phyloP scores from a whole-genome alignment of 2,113 vertebrate species.

The Lophochroa leadbeateri region DNA sequence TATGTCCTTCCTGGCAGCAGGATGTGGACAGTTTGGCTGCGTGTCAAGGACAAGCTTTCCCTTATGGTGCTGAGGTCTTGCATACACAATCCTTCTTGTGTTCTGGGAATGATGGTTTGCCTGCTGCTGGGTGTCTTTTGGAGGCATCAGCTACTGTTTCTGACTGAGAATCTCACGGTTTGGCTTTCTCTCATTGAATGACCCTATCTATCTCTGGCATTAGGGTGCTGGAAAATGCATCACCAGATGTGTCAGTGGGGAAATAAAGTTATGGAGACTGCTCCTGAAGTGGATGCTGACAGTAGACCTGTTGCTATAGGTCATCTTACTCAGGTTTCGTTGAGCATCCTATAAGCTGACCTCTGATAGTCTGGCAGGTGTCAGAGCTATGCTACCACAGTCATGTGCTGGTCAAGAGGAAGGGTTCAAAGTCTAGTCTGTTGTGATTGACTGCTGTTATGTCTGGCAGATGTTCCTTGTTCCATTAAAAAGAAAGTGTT shows the following conservation, averaged over 20 bases:
- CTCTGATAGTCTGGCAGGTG: background rate
- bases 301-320: background rate
- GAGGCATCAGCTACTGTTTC: background rate
- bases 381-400: background rate
- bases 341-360: background rate
- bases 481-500: slow-evolving; percentile 59
- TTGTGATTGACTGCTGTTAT: slow-evolving; percentile 60
- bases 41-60: background rate
- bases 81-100: background rate
- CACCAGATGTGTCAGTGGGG: background rate
- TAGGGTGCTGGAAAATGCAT: background rate
- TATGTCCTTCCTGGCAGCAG: background rate
- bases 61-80: background rate
- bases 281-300: background rate
- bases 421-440: slow-evolving; percentile 33
- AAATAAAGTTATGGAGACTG: background rate
- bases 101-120: background rate
- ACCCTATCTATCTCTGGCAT: background rate
- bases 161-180: background rate
- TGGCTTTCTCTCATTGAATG: background rate
- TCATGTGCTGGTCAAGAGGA: background rate
- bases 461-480: slow-evolving; percentile 61
- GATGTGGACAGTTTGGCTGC: background rate
- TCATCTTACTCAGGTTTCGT: background rate
- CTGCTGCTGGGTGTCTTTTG: background rate